Conservation (phyloP, 2,888 invertebrate species). For the Dryococelus australis region DNA sequence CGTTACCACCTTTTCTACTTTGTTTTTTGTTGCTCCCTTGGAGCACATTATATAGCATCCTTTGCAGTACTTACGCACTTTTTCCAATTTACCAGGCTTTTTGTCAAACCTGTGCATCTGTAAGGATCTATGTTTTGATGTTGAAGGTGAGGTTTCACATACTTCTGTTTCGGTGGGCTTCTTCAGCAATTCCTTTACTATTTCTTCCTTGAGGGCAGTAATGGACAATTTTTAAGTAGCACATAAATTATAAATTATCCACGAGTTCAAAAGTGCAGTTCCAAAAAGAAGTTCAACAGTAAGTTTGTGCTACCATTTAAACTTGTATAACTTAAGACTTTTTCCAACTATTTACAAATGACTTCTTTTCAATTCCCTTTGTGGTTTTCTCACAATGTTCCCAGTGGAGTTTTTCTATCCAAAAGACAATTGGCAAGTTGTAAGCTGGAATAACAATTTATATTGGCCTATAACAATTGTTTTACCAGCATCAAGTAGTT, state of each 20-base stretch:
- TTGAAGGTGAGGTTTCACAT: neutral
- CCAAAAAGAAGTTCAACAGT: neutral
- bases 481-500: neutral
- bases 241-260: neutral
- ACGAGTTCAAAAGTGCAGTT: neutral
- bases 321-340: neutral
- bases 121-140: neutral
- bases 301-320: neutral
- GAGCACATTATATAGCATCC: neutral
- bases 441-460: neutral
- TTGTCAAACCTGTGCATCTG: neutral
- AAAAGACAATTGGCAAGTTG: too few relatives aligned
- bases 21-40: neutral
- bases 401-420: neutral
- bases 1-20: neutral
- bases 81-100: neutral
- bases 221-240: neutral
- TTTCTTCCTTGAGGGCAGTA: neutral
- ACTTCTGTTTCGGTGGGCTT: neutral
- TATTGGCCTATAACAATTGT: neutral
- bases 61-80: conserved; percentile 9
- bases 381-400: neutral
- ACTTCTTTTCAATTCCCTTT: neutral
- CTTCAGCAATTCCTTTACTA: neutral
- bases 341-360: neutral